These are phyloP conservation scores for Argentina silus DNA, from an alignment of 2,797 vertebrate species.

Conservation along the genomic window DNA sequence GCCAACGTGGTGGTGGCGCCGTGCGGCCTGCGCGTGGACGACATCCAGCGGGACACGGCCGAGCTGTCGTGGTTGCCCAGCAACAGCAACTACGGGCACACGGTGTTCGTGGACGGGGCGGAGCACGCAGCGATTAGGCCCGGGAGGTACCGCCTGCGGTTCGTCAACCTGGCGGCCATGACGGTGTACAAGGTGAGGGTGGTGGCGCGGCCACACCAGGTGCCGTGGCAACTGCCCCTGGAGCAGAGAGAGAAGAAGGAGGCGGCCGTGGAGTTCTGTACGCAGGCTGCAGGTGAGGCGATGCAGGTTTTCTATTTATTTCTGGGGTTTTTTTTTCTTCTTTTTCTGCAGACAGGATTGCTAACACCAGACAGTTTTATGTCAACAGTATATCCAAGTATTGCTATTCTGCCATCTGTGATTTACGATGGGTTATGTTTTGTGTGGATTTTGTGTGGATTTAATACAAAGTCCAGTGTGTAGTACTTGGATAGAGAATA, in stretches of 20 bases:
- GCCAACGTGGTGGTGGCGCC: constrained; percentile 93
- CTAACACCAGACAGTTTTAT: too few species aligned
- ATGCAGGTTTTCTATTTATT: not conserved
- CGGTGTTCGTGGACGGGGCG: constrained; percentile 90
- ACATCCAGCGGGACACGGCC: constrained; percentile 90
- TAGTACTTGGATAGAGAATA: not conserved
- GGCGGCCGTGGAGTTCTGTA: constrained; percentile 93
- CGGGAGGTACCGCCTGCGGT: constrained; percentile 86
- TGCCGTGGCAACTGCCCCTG: constrained; percentile 97
- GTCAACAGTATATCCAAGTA: too few species aligned
- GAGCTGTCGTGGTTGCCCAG: constrained; percentile 95
- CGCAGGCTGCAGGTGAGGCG: constrained; percentile 89
- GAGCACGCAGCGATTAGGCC: constrained; percentile 87
- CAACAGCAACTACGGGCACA: constrained; percentile 96
- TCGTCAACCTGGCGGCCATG: constrained; percentile 89
- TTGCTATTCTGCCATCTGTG: constrained; percentile 2
- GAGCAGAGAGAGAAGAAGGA: constrained; percentile 96
- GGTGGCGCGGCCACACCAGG: constrained; percentile 92
- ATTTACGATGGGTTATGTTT: constrained; percentile 5
- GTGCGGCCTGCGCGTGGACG: constrained; percentile 88
- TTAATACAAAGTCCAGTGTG: not conserved
- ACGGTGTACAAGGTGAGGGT: constrained; percentile 92
- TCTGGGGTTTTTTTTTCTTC: not conserved
- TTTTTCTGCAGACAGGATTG: too few species aligned
- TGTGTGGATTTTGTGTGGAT: not conserved